These are phyloP conservation scores for Dromaius novaehollandiae DNA, from an alignment of 2,113 vertebrate species.

Conservation along the genomic window DNA sequence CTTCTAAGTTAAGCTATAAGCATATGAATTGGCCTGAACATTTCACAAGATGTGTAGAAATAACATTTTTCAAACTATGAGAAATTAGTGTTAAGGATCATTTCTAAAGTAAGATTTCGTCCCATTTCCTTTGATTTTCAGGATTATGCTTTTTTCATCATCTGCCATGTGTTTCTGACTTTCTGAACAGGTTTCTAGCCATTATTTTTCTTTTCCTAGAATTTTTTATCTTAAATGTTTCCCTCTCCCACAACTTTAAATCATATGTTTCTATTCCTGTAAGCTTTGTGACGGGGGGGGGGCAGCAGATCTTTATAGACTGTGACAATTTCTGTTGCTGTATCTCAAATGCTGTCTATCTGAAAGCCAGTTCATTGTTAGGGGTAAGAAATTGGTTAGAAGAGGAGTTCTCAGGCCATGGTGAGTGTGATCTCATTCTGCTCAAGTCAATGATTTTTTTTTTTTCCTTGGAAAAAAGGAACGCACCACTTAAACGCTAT, in stretches of 20 bases:
- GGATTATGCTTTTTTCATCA: background rate
- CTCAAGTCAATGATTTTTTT: background rate
- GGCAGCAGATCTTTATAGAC: background rate
- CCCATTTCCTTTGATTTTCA: background rate
- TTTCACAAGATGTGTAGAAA: background rate
- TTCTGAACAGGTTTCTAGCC: background rate
- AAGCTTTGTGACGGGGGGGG: fast-evolving
- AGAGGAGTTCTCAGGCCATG: background rate
- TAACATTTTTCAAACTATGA: background rate
- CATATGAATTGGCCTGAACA: background rate
- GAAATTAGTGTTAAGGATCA: background rate
- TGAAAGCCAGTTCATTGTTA: background rate
- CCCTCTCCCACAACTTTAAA: background rate
- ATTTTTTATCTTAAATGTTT: background rate
- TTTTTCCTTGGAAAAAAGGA: background rate
- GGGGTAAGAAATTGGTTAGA: background rate
- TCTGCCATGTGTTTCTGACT: background rate
- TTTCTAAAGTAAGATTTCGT: no score
- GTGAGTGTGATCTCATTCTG: background rate
- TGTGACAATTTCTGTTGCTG: background rate
- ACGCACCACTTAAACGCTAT: background rate
- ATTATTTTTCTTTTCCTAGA: fast-evolving
- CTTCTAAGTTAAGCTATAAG: background rate
- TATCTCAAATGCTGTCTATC: background rate
- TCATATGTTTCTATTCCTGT: background rate